Conservation (phyloP, 2,113 vertebrate species). For the Trematomus loennbergii region DNA sequence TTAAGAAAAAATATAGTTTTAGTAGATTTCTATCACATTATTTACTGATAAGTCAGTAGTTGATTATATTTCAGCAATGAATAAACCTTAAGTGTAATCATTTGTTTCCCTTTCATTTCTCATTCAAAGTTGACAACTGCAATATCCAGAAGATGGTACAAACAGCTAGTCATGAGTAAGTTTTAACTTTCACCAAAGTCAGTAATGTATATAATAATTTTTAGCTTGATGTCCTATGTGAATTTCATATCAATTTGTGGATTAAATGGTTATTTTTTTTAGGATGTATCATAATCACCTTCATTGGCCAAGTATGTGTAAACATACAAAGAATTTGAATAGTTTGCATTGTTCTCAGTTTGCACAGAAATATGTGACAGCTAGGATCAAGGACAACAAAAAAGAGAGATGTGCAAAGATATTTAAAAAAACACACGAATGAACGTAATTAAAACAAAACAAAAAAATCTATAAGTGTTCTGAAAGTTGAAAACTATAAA, state of each 20-base stretch:
- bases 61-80: slow-evolving; percentile 87
- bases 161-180: slow-evolving; percentile 10
- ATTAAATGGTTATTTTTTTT: slow-evolving; percentile 31
- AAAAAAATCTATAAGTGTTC: neutral
- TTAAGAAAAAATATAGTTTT: slow-evolving; percentile 83
- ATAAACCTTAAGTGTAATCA: slow-evolving; percentile 85
- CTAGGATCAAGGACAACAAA: neutral
- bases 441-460: neutral
- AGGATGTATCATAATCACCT: slow-evolving; percentile 36
- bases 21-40: slow-evolving; percentile 88
- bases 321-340: neutral
- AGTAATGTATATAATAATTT: slow-evolving; percentile 18
- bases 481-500: neutral
- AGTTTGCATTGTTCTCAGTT: neutral
- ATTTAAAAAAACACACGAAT: neutral
- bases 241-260: slow-evolving; percentile 40
- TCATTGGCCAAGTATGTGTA: neutral
- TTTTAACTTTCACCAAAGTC: slow-evolving; percentile 48
- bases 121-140: slow-evolving; percentile 20
- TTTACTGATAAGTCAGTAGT: slow-evolving; percentile 87
- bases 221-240: slow-evolving; percentile 27
- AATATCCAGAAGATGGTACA: slow-evolving; percentile 18
- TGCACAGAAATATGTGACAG: neutral
- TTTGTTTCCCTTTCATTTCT: slow-evolving; percentile 70
- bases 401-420: too few species aligned